These are phyloP conservation scores for Cartodere bifasciata DNA, from an alignment of 2,888 invertebrate genomes.

Conservation along the genomic window DNA sequence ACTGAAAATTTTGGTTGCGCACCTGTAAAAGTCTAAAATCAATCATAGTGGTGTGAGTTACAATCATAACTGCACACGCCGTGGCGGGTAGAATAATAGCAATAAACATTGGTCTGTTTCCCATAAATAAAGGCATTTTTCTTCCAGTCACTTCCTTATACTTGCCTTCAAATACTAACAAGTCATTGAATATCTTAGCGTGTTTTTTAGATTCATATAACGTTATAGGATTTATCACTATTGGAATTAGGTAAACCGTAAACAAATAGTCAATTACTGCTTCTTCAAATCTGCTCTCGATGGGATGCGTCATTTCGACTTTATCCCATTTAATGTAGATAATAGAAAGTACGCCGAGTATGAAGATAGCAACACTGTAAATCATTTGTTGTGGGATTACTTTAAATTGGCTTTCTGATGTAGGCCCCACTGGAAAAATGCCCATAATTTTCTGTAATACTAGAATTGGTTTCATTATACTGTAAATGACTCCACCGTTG, in stretches of 20 bases:
- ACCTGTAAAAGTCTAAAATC: conserved; percentile 51
- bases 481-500: conserved; percentile 31
- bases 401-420: conserved; percentile 34
- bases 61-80: conserved; percentile 49
- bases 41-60: conserved; percentile 59
- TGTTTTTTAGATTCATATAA: conserved; percentile 58
- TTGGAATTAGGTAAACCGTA: conserved; percentile 56
- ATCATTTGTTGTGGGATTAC: conserved; percentile 42
- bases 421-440: conserved; percentile 46
- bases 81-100: conserved; percentile 47
- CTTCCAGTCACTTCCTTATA: conserved; percentile 49
- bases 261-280: conserved; percentile 64
- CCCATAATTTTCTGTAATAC: conserved; percentile 43
- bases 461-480: conserved; percentile 36
- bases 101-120: conserved; percentile 45
- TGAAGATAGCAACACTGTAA: conserved; percentile 44
- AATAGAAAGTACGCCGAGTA: conserved; percentile 29
- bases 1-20: no score
- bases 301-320: conserved; percentile 42
- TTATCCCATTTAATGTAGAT: conserved; percentile 49
- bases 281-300: conserved; percentile 59
- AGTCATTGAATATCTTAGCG: conserved; percentile 46
- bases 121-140: conserved; percentile 42
- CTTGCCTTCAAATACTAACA: conserved; percentile 54
- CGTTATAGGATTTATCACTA: conserved; percentile 48